Evolutionary conservation across 2,797 vertebrate genomes (phyloP).

Genomic region (Brachyrhaphis roseni): DNA sequence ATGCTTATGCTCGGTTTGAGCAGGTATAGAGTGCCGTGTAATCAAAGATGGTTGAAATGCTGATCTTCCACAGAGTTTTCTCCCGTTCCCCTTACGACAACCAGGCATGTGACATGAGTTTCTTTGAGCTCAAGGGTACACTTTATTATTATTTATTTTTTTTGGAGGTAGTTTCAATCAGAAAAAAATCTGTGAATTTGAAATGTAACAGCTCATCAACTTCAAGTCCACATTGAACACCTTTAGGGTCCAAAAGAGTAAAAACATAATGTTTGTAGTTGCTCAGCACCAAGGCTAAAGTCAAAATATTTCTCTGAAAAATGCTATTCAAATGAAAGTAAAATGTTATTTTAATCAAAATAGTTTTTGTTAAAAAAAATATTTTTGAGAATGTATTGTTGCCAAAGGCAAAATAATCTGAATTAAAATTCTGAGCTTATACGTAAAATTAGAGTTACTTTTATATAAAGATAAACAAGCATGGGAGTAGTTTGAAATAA

Average conservation of each 20-base stretch:
- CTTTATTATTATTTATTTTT: too few species aligned
- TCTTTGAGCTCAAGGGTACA: background rate
- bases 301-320: background rate
- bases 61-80: background rate
- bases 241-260: background rate
- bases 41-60: background rate
- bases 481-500: background rate
- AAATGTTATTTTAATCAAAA: background rate
- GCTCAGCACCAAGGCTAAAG: background rate
- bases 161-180: background rate
- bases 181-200: background rate
- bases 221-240: background rate
- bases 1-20: background rate
- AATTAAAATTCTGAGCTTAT: background rate
- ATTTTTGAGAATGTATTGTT: background rate
- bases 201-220: background rate
- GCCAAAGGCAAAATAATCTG: background rate
- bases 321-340: background rate
- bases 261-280: background rate
- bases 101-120: background rate
- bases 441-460: background rate
- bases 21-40: background rate
- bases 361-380: background rate
- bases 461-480: background rate
- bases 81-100: background rate